These are phyloP conservation scores for Phodopus roborovskii DNA, from an alignment of 2,113 vertebrate genomes.

Conservation along the genomic window DNA sequence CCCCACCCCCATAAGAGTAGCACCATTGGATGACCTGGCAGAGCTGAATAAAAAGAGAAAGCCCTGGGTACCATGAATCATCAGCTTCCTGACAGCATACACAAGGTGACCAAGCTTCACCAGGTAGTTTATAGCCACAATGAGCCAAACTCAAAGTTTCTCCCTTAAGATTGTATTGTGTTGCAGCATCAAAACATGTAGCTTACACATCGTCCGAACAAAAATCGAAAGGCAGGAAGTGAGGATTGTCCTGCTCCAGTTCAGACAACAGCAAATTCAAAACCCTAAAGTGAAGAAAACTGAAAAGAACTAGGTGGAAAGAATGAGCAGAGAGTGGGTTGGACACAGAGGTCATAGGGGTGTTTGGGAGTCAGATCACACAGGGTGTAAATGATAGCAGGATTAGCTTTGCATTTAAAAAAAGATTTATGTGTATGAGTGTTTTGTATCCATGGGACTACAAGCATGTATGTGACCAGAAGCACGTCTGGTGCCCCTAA, in stretches of 20 bases:
- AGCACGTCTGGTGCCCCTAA: not conserved
- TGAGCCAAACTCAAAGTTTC: not conserved
- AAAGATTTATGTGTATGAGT: not conserved
- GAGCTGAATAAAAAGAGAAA: not conserved
- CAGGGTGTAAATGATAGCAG: not conserved
- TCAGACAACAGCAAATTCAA: not conserved
- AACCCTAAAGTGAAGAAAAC: not conserved
- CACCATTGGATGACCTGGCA: not conserved
- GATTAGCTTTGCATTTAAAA: not conserved
- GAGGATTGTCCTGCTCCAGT: not conserved
- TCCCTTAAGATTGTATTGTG: not conserved
- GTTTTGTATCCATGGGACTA: not conserved
- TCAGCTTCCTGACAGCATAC: not conserved
- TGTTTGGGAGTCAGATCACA: not conserved
- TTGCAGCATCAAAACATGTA: not conserved
- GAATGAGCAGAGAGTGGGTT: not conserved
- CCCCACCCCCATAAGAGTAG: not conserved
- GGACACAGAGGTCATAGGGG: not conserved
- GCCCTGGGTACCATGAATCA: accelerated
- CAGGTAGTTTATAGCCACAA: too few relatives aligned
- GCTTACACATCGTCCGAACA: not conserved
- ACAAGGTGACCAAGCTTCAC: not conserved
- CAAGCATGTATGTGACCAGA: not conserved
- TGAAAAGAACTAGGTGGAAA: not conserved
- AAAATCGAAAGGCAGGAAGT: not conserved